Conservation (phyloP, 1,140 invertebrate species). For the Uloborus diversus region DNA sequence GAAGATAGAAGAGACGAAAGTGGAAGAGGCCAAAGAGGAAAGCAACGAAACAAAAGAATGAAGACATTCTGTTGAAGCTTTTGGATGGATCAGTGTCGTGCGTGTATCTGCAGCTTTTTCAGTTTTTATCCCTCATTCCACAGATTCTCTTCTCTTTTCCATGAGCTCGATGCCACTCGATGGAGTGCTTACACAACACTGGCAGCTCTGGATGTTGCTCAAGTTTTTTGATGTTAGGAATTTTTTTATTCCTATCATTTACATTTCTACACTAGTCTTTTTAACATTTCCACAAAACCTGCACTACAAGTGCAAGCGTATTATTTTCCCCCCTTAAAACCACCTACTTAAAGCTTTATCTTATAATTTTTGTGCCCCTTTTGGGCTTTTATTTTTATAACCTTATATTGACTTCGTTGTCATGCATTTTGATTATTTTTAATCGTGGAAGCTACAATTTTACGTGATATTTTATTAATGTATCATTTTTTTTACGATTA, state of each 20-base stretch:
- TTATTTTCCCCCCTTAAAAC: no score
- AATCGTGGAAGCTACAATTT: constrained; percentile 16
- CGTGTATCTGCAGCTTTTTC: constrained; percentile 37
- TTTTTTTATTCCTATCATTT: constrained; percentile 36
- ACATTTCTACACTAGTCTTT: constrained; percentile 47
- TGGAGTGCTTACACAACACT: constrained; percentile 37
- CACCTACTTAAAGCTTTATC: constrained; percentile 51
- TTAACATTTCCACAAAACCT: constrained; percentile 31
- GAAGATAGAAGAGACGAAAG: constrained; percentile 70
- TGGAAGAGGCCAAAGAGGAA: constrained; percentile 68
- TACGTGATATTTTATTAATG: constrained; percentile 46
- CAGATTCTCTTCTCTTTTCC: background rate
- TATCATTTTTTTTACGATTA: background rate
- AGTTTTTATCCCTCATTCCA: constrained; percentile 45
- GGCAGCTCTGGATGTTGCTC: constrained; percentile 48
- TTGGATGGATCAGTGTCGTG: constrained; percentile 52
- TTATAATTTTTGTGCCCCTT: constrained; percentile 44
- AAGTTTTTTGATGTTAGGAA: constrained; percentile 51
- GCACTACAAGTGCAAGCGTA: no score
- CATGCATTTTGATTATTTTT: constrained; percentile 29
- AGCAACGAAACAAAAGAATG: constrained; percentile 72
- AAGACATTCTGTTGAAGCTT: constrained; percentile 51
- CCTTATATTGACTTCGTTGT: constrained; percentile 20
- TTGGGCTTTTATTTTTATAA: constrained; percentile 35
- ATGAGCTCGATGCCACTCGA: background rate